Evolutionary conservation across 2,797 vertebrate genomes (phyloP), one percentile per base, ranked within the genome.

Genomic region (Podargus strigoides): DNA sequence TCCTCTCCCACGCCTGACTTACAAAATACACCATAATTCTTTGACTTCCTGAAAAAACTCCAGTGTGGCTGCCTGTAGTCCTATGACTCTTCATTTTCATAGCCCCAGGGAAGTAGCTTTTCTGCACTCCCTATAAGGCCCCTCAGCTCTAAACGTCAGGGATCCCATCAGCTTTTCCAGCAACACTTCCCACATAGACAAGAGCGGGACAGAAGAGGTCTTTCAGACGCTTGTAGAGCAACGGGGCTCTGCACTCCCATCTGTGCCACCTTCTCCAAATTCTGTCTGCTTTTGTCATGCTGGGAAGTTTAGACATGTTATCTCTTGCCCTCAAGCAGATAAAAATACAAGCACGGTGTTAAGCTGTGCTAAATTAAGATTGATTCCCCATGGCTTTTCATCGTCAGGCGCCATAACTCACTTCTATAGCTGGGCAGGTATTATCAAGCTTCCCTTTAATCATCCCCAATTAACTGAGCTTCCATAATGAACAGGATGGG

Each of bases 101-200:
- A 82, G 91, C 62, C 23, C 46, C 37, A 26, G 47, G 52, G 60
- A 94, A 64, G 24, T 3, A 90, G 41, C 56, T 83, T 77, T 79
- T 86, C 83, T 73, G 69, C 20, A 27, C 20, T 62, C 55, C 37
- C 17, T n/a, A 14, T 4, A 19, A 88, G 80, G 30, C 32, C 21
- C 42, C 62, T 80, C 86, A 91, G 81, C 80, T 88, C 74, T 64
- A 66, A 91, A 92, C 32, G 23, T 66, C 2, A 0, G 37, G 49
- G 28, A 92, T 69, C 52, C 47, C 69, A n/a, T 60, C 59, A 64
- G 59, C 50, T 88, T 68, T 95, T 95, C 93, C 96, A 97, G 93
- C 89, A 96, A 95, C 96, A 92, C 96, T 96, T 97, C 94, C 87
- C 85, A 92, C 86, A 16, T 0, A 82, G 76, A 26, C 17, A 81